Base-by-base conservation (phyloP, 30 jellyfish, hydroid and myxozoan species). In the Aurelia coerulea region DNA sequence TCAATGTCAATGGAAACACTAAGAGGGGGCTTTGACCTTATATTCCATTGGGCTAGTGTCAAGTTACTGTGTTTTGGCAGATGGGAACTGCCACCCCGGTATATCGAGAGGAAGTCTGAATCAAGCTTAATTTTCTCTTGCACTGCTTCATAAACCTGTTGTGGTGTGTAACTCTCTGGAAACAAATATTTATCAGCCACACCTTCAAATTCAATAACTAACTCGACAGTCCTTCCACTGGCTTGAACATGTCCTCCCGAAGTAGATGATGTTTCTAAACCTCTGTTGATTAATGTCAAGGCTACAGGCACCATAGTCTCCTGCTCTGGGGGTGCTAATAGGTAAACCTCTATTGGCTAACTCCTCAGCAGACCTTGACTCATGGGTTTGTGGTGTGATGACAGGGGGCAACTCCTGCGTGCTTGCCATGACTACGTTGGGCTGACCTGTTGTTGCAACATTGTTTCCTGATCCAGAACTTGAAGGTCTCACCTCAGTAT, bases 21-120 rank as follows among this genome's bases (percentile, higher is more conserved):
- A 32, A 15, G 31, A 23, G n/a, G 31, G 34, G 69, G 31, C 31
- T 60, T 60, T 3, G 69, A 60, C 34, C 10, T 60, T 17, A 60
- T 60, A 3, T 60, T 17, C 69, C 69, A 60, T 60, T 60, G 69
- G 31, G 69, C 69, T 60, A 60, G 69, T 3, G 69, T 60, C 31
- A 60, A 23, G 69, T 60, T 60, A 32, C 69, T 60, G 5, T 60
- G 31, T 23, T 15, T 15, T 60, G 69, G 69, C 19, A 60, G 34
- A 60, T 60, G 69, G 34, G 31, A 60, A 10, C 33, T 12, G 6
- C 33, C 34, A 23, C 69, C 69, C 10, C 10, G 8, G 31, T 60
- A 17, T 15, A 60, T 23, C 5, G 10, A 23, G 69, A 60, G 69
- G 34, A 60, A 60, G 1, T 60, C 69, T 2, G 31, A 17, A 60